Evolutionary conservation across 2,888 invertebrate species (phyloP).

Genomic region (Tenthredo scrophulariae): DNA sequence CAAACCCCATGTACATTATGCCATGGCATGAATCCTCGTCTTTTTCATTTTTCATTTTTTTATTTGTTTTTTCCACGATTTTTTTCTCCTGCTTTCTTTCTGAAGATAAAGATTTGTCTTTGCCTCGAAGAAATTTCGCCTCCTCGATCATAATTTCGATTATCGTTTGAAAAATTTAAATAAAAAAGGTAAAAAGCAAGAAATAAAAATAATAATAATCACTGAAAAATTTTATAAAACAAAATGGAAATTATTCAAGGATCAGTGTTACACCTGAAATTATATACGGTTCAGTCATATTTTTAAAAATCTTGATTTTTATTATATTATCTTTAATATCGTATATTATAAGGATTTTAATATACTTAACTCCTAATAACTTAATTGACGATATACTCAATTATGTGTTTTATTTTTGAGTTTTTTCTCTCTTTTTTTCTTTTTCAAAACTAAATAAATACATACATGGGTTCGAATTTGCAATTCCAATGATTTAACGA

Average conservation of each 20-base stretch:
- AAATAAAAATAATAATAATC: not conserved
- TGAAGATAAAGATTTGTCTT: not conserved
- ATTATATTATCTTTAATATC: not conserved
- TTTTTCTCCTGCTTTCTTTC: not conserved
- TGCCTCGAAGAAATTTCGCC: not conserved
- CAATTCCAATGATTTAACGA: not conserved
- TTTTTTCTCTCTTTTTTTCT: not conserved
- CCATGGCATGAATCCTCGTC: constrained; percentile 35
- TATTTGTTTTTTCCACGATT: not conserved
- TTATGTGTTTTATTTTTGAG: not conserved
- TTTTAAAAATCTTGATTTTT: constrained; percentile 9
- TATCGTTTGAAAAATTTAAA: not conserved
- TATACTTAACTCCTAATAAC: constrained; percentile 1
- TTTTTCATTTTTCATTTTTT: not conserved
- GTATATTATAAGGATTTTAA: not conserved
- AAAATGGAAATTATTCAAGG: not conserved
- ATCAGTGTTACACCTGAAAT: not conserved
- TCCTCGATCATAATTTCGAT: not conserved
- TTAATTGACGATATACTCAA: constrained; percentile 14
- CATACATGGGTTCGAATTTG: not conserved
- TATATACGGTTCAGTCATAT: not conserved
- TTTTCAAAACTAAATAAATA: not conserved
- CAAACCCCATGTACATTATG: constrained; percentile 44
- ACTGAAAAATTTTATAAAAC: not conserved
- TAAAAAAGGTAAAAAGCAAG: not conserved